Percentiles rank a stretch among this genome's conserved stretches.
These are phyloP conservation scores for Anhinga anhinga DNA, from an alignment of 2,113 vertebrate genomes.

Conservation along the genomic window DNA sequence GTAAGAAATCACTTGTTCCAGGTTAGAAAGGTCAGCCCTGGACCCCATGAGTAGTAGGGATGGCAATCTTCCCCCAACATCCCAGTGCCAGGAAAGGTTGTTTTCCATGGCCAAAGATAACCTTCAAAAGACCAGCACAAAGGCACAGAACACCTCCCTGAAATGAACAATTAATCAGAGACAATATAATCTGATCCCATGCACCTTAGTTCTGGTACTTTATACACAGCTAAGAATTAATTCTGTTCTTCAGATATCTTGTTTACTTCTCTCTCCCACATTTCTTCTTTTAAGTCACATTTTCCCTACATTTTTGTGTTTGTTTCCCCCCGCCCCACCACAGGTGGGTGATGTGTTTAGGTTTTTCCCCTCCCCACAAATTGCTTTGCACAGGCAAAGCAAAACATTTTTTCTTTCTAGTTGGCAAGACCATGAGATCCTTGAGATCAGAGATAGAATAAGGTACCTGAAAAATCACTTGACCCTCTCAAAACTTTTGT, in stretches of 20 bases:
- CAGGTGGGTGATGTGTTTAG: neutral
- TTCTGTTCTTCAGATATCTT: neutral
- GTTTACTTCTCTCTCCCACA: neutral
- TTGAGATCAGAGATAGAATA: neutral
- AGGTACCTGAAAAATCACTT: neutral
- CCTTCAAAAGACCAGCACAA: neutral
- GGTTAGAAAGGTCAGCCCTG: neutral
- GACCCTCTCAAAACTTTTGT: neutral
- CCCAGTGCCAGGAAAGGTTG: neutral
- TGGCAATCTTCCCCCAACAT: neutral
- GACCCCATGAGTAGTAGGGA: neutral
- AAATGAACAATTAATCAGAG: neutral
- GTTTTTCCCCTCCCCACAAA: neutral
- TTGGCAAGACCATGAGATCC: neutral
- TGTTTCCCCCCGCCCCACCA: neutral
- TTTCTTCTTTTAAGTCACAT: neutral
- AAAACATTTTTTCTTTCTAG: neutral
- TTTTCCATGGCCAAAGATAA: neutral
- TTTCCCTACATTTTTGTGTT: neutral
- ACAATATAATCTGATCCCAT: neutral
- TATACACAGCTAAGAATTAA: neutral
- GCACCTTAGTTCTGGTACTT: neutral
- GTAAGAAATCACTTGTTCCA: neutral
- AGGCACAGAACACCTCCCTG: neutral
- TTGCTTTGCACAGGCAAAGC: neutral